Evolutionary conservation across 2,113 vertebrate genomes (phyloP).

Genomic region (Xenopus borealis): DNA sequence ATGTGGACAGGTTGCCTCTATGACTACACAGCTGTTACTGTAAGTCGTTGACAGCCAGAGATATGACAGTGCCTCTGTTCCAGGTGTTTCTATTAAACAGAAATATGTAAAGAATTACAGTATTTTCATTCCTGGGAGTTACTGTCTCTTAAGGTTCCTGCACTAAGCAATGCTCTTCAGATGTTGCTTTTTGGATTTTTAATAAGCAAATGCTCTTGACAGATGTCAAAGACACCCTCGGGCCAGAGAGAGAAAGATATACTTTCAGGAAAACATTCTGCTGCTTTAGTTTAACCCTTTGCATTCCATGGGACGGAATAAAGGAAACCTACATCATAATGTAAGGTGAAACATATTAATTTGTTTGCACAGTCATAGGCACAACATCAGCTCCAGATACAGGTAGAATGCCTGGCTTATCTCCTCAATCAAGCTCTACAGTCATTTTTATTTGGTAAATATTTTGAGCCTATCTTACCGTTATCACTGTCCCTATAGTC

Average conservation of each 20-base stretch:
- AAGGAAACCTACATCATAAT: too few relatives aligned
- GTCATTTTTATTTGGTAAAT: too few relatives aligned
- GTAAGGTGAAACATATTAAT: too few relatives aligned
- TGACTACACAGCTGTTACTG: conserved; percentile 18
- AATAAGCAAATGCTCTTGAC: conserved; percentile 25
- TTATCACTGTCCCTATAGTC: too few relatives aligned
- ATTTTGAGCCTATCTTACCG: too few relatives aligned
- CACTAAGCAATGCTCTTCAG: conserved; percentile 26
- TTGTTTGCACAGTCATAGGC: too few relatives aligned
- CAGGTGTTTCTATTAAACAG: conserved; percentile 31
- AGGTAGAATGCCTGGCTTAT: too few relatives aligned
- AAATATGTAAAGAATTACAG: conserved; percentile 41
- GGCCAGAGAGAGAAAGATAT: conserved; percentile 25
- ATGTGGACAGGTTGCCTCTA: too few relatives aligned
- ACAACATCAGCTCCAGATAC: too few relatives aligned
- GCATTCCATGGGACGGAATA: too few relatives aligned
- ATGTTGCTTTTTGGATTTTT: conserved; percentile 21
- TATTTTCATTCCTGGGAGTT: conserved; percentile 38
- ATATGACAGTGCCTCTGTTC: conserved; percentile 22
- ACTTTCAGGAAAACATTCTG: conserved; percentile 12
- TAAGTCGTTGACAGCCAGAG: conserved; percentile 10
- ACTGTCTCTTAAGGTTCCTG: conserved; percentile 16
- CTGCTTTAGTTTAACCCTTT: not conserved
- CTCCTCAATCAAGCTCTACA: too few relatives aligned
- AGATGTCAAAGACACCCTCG: conserved; percentile 30